phyloP scores from a whole-genome alignment of 2,888 invertebrate species.

The Griposia aprilina region DNA sequence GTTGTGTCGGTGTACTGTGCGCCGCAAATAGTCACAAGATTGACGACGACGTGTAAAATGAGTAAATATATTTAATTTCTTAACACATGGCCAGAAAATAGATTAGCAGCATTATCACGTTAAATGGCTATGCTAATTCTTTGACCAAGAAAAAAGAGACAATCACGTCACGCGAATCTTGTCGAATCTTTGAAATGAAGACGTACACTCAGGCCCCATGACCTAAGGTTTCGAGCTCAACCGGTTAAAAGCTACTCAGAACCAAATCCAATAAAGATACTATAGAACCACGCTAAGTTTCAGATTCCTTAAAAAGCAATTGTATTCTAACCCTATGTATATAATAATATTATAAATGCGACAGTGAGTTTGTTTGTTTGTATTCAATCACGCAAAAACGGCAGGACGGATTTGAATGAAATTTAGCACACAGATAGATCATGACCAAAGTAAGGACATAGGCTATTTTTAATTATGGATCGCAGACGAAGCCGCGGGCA shows the following conservation, averaged over 20 bases:
- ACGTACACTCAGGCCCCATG: background rate
- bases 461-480: no score
- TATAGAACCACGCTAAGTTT: background rate
- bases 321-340: no score
- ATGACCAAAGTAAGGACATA: no score
- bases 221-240: constrained; percentile 1
- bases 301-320: background rate
- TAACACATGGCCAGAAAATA: background rate
- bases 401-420: no score
- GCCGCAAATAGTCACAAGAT: constrained; percentile 53
- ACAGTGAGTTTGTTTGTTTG: no score
- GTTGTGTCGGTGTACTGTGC: constrained; percentile 50
- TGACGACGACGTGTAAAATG: constrained; percentile 35
- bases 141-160: background rate
- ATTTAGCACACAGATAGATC: no score
- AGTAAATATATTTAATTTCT: constrained; percentile 28
- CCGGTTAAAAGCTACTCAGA: background rate
- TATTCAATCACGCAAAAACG: no score
- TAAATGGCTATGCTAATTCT: background rate
- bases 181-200: background rate
- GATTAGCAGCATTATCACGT: no score
- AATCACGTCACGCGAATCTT: background rate
- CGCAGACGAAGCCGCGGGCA: no score
- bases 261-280: background rate
- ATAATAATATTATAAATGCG: no score